Conservation (phyloP, 2,888 invertebrate genomes). For the Xestia rhomboidea region DNA sequence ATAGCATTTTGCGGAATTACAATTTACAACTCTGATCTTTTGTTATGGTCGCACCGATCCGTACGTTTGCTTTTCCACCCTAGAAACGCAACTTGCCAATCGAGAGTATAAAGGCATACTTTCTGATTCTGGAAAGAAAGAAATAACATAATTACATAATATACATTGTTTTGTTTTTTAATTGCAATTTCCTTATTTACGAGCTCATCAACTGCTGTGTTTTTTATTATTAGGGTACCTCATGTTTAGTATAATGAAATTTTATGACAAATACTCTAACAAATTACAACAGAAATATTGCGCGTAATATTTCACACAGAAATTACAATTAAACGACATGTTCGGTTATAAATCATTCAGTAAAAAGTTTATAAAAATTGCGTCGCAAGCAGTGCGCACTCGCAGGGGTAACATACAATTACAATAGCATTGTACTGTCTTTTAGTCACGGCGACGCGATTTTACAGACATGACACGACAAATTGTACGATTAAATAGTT, state of each 20-base stretch:
- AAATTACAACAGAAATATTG: constrained; percentile 12
- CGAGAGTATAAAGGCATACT: not conserved
- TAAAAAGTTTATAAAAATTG: constrained; percentile 63
- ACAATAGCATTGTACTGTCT: constrained; percentile 75
- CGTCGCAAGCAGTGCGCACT: constrained; percentile 54
- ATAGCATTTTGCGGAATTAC: constrained; percentile 24
- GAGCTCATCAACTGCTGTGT: not conserved
- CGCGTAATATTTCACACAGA: constrained; percentile 24
- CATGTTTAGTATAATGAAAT: not conserved
- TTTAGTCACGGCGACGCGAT: constrained; percentile 74
- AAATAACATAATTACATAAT: not conserved
- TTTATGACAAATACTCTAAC: not conserved
- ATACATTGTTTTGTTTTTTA: not conserved
- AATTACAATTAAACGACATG: constrained; percentile 34
- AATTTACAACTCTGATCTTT: constrained; percentile 19
- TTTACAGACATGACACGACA: constrained; percentile 72
- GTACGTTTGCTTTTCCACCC: not conserved
- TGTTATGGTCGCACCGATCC: not conserved
- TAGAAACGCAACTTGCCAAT: not conserved
- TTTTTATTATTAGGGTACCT: not conserved
- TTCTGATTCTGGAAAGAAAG: not conserved
- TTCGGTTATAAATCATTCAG: constrained; percentile 61
- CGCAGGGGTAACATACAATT: constrained; percentile 74
- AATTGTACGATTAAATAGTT: constrained; percentile 80
- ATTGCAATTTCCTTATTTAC: not conserved